These are phyloP conservation scores for Daubentonia madagascariensis DNA, from an alignment of 2,113 vertebrate genomes.

Conservation along the genomic window DNA sequence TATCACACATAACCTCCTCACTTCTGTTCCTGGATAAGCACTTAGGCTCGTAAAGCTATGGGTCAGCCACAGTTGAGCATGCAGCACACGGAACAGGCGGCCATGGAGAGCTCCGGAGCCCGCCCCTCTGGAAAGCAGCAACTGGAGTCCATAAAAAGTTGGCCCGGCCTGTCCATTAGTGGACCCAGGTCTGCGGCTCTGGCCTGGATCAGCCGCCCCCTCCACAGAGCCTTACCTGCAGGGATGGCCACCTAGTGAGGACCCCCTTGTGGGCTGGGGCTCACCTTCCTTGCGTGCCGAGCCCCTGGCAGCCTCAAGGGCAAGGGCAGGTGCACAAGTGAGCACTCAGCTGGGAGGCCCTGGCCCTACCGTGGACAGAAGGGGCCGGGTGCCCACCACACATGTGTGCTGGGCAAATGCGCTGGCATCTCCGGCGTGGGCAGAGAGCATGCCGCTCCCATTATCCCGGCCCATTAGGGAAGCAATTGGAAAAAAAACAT, in stretches of 20 bases:
- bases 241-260: not conserved
- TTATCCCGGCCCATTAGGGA: slow-evolving; percentile 88
- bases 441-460: slow-evolving; percentile 86
- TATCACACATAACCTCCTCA: slow-evolving; percentile 90
- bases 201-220: not conserved
- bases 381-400: slow-evolving; percentile 81
- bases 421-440: slow-evolving; percentile 86
- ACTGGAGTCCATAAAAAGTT: slow-evolving; percentile 87
- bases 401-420: slow-evolving; percentile 88
- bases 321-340: slow-evolving; percentile 39
- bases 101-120: slow-evolving; percentile 81
- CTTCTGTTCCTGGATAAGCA: slow-evolving; percentile 89
- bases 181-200: slow-evolving; percentile 60
- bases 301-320: not conserved
- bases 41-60: slow-evolving; percentile 87
- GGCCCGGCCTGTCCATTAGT: slow-evolving; percentile 74
- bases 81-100: slow-evolving; percentile 83
- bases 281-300: slow-evolving; percentile 50
- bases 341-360: not conserved
- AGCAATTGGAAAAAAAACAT: slow-evolving; percentile 88
- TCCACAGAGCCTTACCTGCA: not conserved
- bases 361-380: slow-evolving; percentile 31
- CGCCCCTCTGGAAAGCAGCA: slow-evolving; percentile 83
- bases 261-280: slow-evolving; percentile 16
- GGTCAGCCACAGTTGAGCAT: slow-evolving; percentile 87